Evolutionary conservation across 2,888 invertebrate genomes (phyloP), one percentile per base, ranked within the genome.

Genomic region (Eueremaeus valkanovi): DNA sequence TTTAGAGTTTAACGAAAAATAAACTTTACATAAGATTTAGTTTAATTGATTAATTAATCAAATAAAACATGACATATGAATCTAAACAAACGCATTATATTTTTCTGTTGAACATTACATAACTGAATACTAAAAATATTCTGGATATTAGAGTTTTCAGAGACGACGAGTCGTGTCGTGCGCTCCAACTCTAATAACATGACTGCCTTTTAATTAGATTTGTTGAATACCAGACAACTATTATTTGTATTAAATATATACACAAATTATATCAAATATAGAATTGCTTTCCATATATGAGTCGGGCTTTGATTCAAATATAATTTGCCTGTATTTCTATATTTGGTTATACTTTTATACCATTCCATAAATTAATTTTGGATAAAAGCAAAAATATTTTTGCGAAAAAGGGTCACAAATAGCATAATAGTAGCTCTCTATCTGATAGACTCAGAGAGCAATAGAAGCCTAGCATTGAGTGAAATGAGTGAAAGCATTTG

Each of bases 351-450:
- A 55, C 18, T 31, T 27, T 58, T 58, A n/a, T 36, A 63, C 33
- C 33, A 63, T 33, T 63, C 63, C 63, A 63, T 63, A 63, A 63
- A 63, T 63, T 63, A 63, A 63, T 63, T 63, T 63, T 13, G 18
- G 63, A 63, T 63, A 63, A 63, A 63, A 63, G 63, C 63, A 63
- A 21, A 31, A 63, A 33, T n/a, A n/a, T 33, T 27, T 31, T 63
- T 63, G 33, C 11, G 33, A 63, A 63, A 63, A 63, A 63, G 63
- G 63, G 63, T 63, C 63, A 63, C 63, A 63, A 63, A 63, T 63
- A 24, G 63, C 18, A n/a, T 63, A 18, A 18, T 31, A n/a, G 33
- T 63, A 21, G 63, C 11, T 58, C 27, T 58, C 51, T n/a, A 51
- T n/a, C 21, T 51, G 51, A 21, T n/a, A 51, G 63, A 24, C 27